A percentile compares a stretch with the other conserved stretches of the same genome.
phyloP scores from a whole-genome alignment of 2,113 vertebrate species.

The Crotophaga sulcirostris region DNA sequence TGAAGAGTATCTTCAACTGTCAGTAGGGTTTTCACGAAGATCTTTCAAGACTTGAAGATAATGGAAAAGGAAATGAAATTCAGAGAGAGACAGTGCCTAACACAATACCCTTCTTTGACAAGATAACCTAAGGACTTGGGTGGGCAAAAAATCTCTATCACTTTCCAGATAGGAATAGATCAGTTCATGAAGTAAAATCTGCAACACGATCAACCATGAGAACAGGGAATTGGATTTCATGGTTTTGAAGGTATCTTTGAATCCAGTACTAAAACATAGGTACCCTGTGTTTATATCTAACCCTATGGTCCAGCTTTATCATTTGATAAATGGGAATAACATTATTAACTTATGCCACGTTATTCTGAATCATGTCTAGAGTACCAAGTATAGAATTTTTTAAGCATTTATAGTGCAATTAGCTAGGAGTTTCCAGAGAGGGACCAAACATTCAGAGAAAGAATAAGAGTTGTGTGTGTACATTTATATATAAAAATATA shows the following conservation, averaged over 20 bases:
- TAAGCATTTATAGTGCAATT: background rate
- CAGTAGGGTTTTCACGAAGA: background rate
- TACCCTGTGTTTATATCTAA: background rate
- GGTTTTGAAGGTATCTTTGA: background rate
- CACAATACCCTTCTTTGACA: background rate
- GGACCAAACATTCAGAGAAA: background rate
- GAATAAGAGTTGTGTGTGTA: background rate
- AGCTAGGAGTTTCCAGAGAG: background rate
- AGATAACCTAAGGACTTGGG: background rate
- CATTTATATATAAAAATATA: background rate
- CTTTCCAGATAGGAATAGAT: background rate
- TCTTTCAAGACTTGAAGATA: background rate
- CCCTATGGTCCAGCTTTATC: background rate
- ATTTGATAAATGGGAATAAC: background rate
- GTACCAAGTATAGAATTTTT: background rate
- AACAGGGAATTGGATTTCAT: background rate
- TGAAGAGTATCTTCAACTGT: background rate
- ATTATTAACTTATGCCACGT: background rate
- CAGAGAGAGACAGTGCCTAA: background rate
- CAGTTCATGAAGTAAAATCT: background rate
- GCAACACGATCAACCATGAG: background rate
- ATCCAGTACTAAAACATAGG: background rate
- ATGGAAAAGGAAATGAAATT: background rate
- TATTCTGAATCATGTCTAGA: background rate
- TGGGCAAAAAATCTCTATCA: background rate